Percentiles rank a stretch among this genome's conserved stretches.
These are phyloP conservation scores for Bombylius discolor DNA, from an alignment of 2,888 invertebrate species.

Conservation along the genomic window DNA sequence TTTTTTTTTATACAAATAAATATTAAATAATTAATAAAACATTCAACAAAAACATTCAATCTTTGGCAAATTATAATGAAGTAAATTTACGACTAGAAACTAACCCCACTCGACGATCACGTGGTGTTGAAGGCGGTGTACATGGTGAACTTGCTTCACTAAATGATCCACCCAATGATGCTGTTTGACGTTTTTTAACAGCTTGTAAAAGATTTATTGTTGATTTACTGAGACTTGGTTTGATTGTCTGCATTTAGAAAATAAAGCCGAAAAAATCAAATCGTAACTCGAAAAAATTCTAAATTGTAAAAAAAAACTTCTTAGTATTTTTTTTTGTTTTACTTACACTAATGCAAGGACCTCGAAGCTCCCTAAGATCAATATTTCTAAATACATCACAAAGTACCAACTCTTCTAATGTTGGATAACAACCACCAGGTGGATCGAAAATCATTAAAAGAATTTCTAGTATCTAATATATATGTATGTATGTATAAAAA, in stretches of 20 bases:
- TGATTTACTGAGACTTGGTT: slow-evolving; percentile 35
- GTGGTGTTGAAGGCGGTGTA: slow-evolving; percentile 37
- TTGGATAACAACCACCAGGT: slow-evolving; percentile 51
- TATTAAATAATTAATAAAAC: too few relatives aligned
- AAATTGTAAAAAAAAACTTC: neutral
- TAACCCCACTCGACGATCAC: slow-evolving; percentile 33
- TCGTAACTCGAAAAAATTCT: neutral
- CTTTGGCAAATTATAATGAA: too few relatives aligned
- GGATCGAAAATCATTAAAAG: slow-evolving; percentile 65
- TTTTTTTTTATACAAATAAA: too few relatives aligned
- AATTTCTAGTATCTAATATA: slow-evolving; percentile 56
- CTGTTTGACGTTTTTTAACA: slow-evolving; percentile 36
- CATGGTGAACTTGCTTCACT: slow-evolving; percentile 34
- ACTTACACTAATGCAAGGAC: slow-evolving; percentile 62
- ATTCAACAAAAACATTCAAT: too few relatives aligned
- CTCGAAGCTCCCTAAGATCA: slow-evolving; percentile 75
- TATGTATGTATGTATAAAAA: neutral
- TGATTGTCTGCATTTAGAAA: slow-evolving; percentile 27
- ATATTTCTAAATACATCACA: slow-evolving; percentile 80
- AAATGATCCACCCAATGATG: slow-evolving; percentile 32
- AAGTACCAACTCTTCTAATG: slow-evolving; percentile 64
- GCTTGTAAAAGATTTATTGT: slow-evolving; percentile 35
- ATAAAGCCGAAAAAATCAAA: neutral
- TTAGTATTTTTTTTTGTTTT: too few relatives aligned
- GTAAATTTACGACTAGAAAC: slow-evolving; percentile 14